A percentile compares a stretch with the other conserved stretches of the same genome.
Evolutionary conservation across 2,888 invertebrate species (phyloP).

Genomic region (Carcina quercana): DNA sequence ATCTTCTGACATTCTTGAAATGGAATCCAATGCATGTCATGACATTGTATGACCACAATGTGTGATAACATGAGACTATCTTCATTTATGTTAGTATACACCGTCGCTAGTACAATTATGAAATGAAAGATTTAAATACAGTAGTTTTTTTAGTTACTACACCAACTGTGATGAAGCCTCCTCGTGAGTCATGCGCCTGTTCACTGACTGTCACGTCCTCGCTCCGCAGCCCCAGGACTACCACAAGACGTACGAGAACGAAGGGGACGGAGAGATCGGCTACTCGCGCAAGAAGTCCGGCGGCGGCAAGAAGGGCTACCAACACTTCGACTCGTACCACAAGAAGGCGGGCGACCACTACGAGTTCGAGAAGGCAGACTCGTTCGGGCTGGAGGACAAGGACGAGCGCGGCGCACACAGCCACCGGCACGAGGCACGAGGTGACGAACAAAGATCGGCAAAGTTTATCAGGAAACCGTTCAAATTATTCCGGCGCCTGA

Average conservation of each 20-base stretch:
- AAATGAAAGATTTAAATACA: too few species aligned
- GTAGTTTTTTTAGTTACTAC: too few species aligned
- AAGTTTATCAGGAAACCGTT: constrained; percentile 36
- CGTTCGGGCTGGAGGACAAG: constrained; percentile 74
- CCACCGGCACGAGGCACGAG: constrained; percentile 50
- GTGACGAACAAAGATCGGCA: constrained; percentile 34
- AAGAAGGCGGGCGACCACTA: constrained; percentile 83
- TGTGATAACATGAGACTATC: too few species aligned
- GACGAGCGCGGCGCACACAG: constrained; percentile 62
- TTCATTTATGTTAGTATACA: too few species aligned
- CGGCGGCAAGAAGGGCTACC: constrained; percentile 82
- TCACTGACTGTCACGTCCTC: neutral
- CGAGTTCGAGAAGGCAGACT: constrained; percentile 80
- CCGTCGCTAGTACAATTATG: too few species aligned
- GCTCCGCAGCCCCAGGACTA: constrained; percentile 50
- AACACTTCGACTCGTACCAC: constrained; percentile 81
- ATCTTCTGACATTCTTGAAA: too few species aligned
- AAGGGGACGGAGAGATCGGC: constrained; percentile 78
- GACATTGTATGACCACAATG: too few species aligned
- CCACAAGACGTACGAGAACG: constrained; percentile 75
- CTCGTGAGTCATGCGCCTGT: too few species aligned
- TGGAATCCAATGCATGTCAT: too few species aligned
- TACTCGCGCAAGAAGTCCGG: constrained; percentile 77
- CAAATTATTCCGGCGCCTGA: constrained; percentile 37
- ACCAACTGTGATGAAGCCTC: too few species aligned